phyloP scores from a whole-genome alignment of 2,797 vertebrate species.

The Cynodonichthys magdalenae region DNA sequence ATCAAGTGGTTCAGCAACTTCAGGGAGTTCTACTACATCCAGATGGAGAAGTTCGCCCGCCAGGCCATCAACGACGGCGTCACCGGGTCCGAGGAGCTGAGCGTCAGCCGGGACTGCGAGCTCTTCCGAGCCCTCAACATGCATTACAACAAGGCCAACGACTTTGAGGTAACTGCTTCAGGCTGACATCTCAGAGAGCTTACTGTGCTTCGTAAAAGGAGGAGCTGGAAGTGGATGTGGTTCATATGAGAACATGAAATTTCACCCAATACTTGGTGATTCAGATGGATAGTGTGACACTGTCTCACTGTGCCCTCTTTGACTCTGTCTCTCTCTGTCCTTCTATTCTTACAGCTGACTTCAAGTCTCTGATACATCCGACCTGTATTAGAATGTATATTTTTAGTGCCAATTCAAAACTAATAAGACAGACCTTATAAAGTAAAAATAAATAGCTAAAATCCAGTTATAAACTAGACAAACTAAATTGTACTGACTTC shows the following conservation, averaged over 20 bases:
- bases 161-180: conserved; percentile 93
- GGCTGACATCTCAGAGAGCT: neutral
- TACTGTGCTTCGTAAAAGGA: conserved; percentile 10
- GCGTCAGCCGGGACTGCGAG: conserved; percentile 96
- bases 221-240: conserved; percentile 15
- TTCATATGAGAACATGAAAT: conserved; percentile 16
- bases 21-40: conserved; percentile 99
- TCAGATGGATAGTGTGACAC: conserved; percentile 49
- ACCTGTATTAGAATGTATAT: neutral
- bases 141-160: conserved; percentile 99
- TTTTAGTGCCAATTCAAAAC: neutral
- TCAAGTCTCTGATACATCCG: conserved; percentile 43
- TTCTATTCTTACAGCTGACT: conserved; percentile 37
- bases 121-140: conserved; percentile 98
- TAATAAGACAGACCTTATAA: neutral
- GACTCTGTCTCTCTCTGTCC: conserved; percentile 28
- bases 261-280: conserved; percentile 47
- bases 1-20: conserved; percentile 99
- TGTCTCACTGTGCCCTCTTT: conserved; percentile 43
- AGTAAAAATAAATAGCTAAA: neutral
- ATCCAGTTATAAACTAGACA: too few species aligned
- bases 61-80: conserved; percentile 97
- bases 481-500: too few species aligned
- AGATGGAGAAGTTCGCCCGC: conserved; percentile 99
- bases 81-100: conserved; percentile 91